phyloP scores from a whole-genome alignment of 2,797 vertebrate species.

The Pristis pectinata region DNA sequence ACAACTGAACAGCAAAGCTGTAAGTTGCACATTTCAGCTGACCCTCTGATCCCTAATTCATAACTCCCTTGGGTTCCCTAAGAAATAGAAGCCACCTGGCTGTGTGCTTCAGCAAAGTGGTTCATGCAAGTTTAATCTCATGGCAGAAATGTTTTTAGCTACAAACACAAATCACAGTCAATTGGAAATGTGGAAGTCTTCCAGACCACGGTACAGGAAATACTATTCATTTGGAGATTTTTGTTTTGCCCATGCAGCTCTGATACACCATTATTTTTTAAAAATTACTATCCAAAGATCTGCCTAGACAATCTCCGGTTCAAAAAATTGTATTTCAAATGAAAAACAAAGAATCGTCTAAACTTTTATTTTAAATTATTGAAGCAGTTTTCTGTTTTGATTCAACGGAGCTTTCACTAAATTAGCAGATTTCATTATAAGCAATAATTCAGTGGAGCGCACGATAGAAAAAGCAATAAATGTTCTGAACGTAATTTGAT shows the following conservation, averaged over 20 bases:
- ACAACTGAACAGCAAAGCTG: slow-evolving; percentile 4
- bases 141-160: not conserved
- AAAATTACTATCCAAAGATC: not conserved
- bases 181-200: not conserved
- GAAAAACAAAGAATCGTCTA: not conserved
- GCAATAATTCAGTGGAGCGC: no score
- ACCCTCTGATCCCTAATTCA: not conserved
- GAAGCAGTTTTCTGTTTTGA: not conserved
- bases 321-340: not conserved
- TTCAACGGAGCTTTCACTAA: not conserved
- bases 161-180: not conserved
- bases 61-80: slow-evolving; percentile 7
- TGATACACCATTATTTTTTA: not conserved
- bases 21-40: not conserved
- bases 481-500: not conserved
- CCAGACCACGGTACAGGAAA: not conserved
- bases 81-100: slow-evolving; percentile 12
- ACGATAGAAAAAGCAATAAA: not conserved
- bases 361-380: not conserved
- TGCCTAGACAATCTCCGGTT: not conserved
- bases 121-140: not conserved
- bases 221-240: not conserved
- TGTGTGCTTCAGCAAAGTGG: not conserved
- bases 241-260: not conserved
- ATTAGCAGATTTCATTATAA: not conserved